Percentiles rank a stretch among this genome's conserved stretches.
These are phyloP conservation scores for Himalopsyche japonica DNA, from an alignment of 2,888 invertebrate genomes.

Conservation along the genomic window DNA sequence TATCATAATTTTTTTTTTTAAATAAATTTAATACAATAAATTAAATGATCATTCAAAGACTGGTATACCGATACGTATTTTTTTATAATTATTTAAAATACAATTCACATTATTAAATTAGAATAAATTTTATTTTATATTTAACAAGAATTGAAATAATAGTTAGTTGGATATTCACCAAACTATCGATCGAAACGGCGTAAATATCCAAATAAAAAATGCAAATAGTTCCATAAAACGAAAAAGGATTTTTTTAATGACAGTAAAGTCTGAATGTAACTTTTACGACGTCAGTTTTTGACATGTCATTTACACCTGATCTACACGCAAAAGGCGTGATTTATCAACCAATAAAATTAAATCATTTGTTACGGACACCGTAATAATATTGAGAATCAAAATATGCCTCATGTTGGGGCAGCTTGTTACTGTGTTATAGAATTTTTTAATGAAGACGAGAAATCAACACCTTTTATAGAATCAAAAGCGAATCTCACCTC, in stretches of 20 bases:
- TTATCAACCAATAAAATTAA: not conserved
- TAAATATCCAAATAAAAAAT: not conserved
- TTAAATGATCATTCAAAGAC: no score
- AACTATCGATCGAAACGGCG: not conserved
- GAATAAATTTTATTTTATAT: no score
- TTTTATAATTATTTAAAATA: no score
- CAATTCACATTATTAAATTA: no score
- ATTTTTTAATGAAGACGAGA: not conserved
- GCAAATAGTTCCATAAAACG: not conserved
- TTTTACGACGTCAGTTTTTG: not conserved
- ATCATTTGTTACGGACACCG: not conserved
- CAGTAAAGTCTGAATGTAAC: not conserved
- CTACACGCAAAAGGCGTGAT: constrained; percentile 12
- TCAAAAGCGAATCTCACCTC: not conserved
- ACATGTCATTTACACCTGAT: constrained; percentile 19
- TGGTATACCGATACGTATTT: no score
- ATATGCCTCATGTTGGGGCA: not conserved
- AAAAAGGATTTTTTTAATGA: not conserved
- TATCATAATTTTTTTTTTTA: no score
- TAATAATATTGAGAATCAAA: not conserved
- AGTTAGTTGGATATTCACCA: no score
- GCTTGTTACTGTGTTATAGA: not conserved
- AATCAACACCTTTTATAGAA: not conserved
- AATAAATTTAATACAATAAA: no score
- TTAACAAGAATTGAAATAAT: no score